Conservation (phyloP, 35 echinoderm and acorn worm species). For the Apostichopus californicus region DNA sequence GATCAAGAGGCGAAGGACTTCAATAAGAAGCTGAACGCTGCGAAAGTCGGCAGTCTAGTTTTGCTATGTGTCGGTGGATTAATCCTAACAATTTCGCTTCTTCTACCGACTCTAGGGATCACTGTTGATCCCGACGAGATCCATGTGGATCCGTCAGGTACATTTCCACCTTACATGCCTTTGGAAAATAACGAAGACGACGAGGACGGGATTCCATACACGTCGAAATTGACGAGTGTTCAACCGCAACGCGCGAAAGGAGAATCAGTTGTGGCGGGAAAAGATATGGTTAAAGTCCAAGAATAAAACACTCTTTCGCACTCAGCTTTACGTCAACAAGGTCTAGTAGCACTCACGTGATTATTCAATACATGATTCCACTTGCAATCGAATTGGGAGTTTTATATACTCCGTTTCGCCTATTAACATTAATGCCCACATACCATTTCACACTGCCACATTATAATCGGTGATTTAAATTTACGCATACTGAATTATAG, state of each 20-base stretch:
- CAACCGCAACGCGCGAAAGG: conserved; percentile 79
- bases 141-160: conserved; percentile 69
- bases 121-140: conserved; percentile 66
- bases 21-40: conserved; percentile 82
- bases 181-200: conserved; percentile 64
- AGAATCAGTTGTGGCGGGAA: conserved; percentile 79
- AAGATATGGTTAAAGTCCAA: conserved; percentile 81
- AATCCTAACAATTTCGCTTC: conserved; percentile 79
- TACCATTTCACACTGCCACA: no score
- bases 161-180: conserved; percentile 95
- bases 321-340: neutral
- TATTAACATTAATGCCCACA: no score
- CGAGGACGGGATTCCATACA: conserved; percentile 96
- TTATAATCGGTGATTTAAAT: no score
- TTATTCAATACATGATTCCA: no score
- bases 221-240: conserved; percentile 86
- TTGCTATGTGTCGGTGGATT: conserved; percentile 90
- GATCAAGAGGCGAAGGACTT: conserved; percentile 81
- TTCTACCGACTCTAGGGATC: conserved; percentile 72
- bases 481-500: no score
- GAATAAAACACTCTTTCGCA: neutral
- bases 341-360: neutral
- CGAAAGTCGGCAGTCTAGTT: conserved; percentile 84
- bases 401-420: no score
- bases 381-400: no score